phyloP scores from a whole-genome alignment of 2,888 invertebrate genomes.

The Apamea epomidion region DNA sequence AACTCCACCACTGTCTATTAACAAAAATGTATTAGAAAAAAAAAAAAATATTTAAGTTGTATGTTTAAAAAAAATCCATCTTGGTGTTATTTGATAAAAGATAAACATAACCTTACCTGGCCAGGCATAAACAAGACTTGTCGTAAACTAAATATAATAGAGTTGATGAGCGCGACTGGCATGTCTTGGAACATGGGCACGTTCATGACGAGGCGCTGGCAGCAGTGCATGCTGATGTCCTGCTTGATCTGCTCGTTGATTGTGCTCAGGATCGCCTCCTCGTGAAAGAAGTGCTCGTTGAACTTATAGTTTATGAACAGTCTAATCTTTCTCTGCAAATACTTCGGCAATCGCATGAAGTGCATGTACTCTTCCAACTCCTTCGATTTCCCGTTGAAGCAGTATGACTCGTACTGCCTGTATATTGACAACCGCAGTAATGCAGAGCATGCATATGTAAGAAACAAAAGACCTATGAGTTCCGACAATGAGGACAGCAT shows the following conservation, averaged over 20 bases:
- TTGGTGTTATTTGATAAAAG: neutral
- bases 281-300: conserved; percentile 78
- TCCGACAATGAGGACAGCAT: conserved; percentile 71
- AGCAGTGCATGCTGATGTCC: conserved; percentile 90
- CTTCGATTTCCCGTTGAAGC: conserved; percentile 74
- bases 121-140: conserved; percentile 90
- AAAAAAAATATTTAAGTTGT: neutral
- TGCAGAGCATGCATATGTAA: conserved; percentile 72
- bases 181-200: conserved; percentile 89
- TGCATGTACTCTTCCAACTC: conserved; percentile 77
- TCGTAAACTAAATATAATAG: conserved; percentile 88
- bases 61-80: neutral
- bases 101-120: conserved; percentile 78
- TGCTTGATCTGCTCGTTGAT: conserved; percentile 85
- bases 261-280: conserved; percentile 75
- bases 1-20: conserved; percentile 88
- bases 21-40: neutral
- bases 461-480: conserved; percentile 73
- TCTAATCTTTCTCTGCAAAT: conserved; percentile 75
- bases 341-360: conserved; percentile 72
- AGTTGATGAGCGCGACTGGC: conserved; percentile 85
- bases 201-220: conserved; percentile 88
- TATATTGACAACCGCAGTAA: conserved; percentile 76
- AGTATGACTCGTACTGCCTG: conserved; percentile 70
- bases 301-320: conserved; percentile 80